These are phyloP conservation scores for Ranitomeya imitator DNA, from an alignment of 2,113 vertebrate species.

Conservation along the genomic window DNA sequence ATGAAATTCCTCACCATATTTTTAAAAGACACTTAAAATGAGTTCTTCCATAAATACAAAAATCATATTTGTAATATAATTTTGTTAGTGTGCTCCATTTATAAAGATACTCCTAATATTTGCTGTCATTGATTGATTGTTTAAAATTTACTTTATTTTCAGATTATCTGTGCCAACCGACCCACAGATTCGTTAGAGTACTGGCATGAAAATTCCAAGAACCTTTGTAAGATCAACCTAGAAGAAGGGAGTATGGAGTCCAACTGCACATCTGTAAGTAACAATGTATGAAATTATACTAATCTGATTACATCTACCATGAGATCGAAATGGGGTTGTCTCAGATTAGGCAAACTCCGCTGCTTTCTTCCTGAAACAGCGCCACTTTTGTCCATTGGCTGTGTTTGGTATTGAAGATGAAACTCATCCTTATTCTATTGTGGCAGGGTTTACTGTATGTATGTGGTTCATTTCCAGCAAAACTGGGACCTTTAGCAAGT, in stretches of 20 bases:
- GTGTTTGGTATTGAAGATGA: background rate
- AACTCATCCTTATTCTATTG: no score
- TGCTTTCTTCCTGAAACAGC: background rate
- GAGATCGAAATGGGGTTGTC: background rate
- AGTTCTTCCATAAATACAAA: no score
- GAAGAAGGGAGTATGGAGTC: constrained; percentile 84
- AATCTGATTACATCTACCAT: background rate
- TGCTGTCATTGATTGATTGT: background rate
- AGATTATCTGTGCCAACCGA: constrained; percentile 90
- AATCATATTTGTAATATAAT: background rate
- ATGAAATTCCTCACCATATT: background rate
- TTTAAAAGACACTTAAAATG: background rate
- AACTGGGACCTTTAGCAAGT: no score
- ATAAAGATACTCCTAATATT: background rate
- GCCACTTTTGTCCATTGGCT: background rate
- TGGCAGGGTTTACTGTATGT: no score
- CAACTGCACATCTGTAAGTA: constrained; percentile 88
- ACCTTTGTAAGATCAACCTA: constrained; percentile 85
- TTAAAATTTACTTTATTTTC: constrained; percentile 59
- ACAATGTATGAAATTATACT: background rate
- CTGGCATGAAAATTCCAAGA: constrained; percentile 91
- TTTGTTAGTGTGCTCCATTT: background rate
- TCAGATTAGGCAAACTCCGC: background rate
- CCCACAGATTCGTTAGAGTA: constrained; percentile 90
- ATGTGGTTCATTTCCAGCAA: no score